Evolutionary conservation across 2,113 vertebrate species (phyloP).

Genomic region (Dicaeum eximium): DNA sequence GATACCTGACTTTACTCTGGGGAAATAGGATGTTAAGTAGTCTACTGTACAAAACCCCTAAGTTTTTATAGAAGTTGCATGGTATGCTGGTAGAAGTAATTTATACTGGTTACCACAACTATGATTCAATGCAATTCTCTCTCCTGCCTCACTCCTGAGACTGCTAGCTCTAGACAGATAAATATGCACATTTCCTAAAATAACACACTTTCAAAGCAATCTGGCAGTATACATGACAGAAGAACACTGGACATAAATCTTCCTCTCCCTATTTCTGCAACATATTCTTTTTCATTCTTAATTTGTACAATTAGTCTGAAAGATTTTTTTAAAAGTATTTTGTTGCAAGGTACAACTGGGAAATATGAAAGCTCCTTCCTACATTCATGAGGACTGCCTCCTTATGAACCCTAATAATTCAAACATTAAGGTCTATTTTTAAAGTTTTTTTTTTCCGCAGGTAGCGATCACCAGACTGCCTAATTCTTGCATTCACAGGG

Average conservation of each 20-base stretch:
- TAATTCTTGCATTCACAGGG: constrained; percentile 13
- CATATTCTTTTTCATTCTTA: not conserved
- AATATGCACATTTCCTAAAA: not conserved
- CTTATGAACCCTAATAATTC: not conserved
- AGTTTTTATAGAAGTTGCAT: not conserved
- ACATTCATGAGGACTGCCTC: not conserved
- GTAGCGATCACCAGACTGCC: constrained; percentile 5
- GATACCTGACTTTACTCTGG: not conserved
- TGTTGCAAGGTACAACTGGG: not conserved
- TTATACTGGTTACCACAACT: not conserved
- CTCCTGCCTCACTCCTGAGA: not conserved
- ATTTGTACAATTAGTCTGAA: not conserved
- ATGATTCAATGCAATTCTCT: not conserved
- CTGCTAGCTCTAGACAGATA: not conserved
- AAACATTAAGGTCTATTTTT: not conserved
- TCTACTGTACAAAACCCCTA: not conserved
- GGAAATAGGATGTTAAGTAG: not conserved
- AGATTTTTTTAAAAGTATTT: not conserved
- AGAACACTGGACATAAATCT: not conserved
- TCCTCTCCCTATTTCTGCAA: not conserved
- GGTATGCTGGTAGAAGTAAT: not conserved
- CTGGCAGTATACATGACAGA: not conserved
- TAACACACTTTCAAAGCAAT: not conserved
- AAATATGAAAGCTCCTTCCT: not conserved
- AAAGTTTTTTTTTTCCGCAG: constrained; percentile 11